Percentiles rank a stretch among this genome's conserved stretches.
These are phyloP conservation scores for Pegoplata infirma DNA, from an alignment of 2,888 invertebrate species.

Conservation along the genomic window DNA sequence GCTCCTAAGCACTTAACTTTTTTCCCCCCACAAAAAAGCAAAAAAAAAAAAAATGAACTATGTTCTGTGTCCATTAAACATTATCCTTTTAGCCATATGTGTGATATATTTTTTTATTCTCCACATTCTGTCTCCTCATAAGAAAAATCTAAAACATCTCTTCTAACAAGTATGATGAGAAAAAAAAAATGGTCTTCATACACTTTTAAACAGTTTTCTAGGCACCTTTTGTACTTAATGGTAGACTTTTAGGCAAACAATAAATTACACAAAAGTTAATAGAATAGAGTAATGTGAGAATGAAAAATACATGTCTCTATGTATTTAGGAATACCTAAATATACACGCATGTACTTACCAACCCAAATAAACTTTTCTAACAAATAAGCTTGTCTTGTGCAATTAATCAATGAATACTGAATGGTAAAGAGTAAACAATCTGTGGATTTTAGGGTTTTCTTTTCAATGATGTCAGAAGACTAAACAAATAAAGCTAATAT, in stretches of 20 bases:
- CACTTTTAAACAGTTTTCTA: conserved; percentile 13
- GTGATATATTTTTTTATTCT: not conserved
- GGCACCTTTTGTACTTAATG: conserved; percentile 19
- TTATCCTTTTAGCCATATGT: conserved; percentile 31
- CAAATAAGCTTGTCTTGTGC: conserved; percentile 9
- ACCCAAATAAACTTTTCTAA: not conserved
- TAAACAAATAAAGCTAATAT: not conserved
- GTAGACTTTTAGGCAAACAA: conserved; percentile 39
- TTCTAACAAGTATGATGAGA: too few relatives aligned
- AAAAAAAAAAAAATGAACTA: too few relatives aligned
- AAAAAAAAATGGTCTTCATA: not conserved
- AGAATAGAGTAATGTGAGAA: conserved; percentile 19
- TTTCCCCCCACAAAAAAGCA: not conserved
- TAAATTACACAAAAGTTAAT: conserved; percentile 32
- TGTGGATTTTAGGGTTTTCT: not conserved
- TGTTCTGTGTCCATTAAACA: not conserved
- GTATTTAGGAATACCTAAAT: not conserved
- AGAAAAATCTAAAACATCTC: not conserved
- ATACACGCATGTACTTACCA: not conserved
- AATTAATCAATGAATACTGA: conserved; percentile 38
- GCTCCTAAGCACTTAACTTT: not conserved
- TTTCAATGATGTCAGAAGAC: not conserved
- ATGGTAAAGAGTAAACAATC: conserved; percentile 4
- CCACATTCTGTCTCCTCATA: not conserved
- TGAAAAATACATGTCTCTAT: conserved; percentile 6